Evolutionary conservation across 2,888 invertebrate species (phyloP), one percentile per base, ranked within the genome.

Genomic region (Ariolimax columbianus): DNA sequence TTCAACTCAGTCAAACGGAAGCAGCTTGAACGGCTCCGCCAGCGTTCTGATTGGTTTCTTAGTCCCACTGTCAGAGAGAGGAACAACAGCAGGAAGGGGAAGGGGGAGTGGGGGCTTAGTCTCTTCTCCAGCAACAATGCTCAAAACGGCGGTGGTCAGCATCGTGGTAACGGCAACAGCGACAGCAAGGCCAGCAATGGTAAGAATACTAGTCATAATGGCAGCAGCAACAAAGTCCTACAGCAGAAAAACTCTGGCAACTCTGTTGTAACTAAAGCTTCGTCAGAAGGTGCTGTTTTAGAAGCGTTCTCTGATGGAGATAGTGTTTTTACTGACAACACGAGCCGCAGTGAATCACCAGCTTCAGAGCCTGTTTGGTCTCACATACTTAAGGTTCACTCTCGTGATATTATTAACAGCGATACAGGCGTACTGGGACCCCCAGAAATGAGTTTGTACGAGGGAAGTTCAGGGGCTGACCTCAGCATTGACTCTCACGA

Each of bases 1-100:
- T 93, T 93, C 87, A 93, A 94, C 88, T 91, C 92, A 43, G 93
- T 94, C n/a, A 93, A 92, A 83, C 91, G 92, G 95, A 96, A 98
- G 94, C 99, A 99, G 95, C 97, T 98, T 89, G 97, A 97, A 94
- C 96, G 99, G 91, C 98, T 99, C 97, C 96, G 97, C 94, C 98
- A 98, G 90, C 96, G 99, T 91, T 98, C 98, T 87, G 98, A 99
- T 95, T 99, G 99, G 99, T 99, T 98, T 95, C 90, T 92, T 43
- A 91, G 92, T 86, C 92, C 96, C 86, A 92, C 80, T 89, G 91
- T 87, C 89, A 96, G 97, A 87, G 89, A 83, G 85, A 77, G 82
- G 78, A 82, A 85, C 84, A 85, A 83, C 68, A 86, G 84, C 72
- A 77, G 73, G 55, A 80, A 73, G 82, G 82, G 73, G 30, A 70